Evolutionary conservation across 2,888 invertebrate genomes (phyloP), one percentile per base, ranked within the genome.

Genomic region (Pardosa pseudoannulata): DNA sequence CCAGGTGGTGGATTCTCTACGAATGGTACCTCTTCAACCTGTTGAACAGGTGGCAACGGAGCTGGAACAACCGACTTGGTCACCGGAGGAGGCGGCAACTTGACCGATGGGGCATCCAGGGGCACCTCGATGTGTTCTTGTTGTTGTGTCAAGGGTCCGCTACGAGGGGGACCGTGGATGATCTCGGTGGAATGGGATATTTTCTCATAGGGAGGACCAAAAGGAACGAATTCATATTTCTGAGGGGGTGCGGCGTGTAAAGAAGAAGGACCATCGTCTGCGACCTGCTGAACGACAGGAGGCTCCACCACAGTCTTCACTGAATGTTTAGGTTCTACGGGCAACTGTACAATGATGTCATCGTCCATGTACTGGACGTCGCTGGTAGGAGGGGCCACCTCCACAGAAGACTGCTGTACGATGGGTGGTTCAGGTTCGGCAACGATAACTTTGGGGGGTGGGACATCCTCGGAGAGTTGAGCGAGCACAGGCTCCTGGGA

Each of bases 181-280:
- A 83, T 83, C 50, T 83, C 71, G 13, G 82, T 72, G 2, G 76
- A 27, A 50, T 76, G 75, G 0, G 82, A 72, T 62, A 76, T 32
- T 16, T 41, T 71, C 7, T 62, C 31, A 28, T 83, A 76, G 13
- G 82, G 71, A n/a, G 76, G 76, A 0, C 72, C 82, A 5, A 46
- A 16, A 11, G 82, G 82, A 50, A 83, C 27, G 19, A 83, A 64
- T 6, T 29, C 32, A 23, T 83, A 83, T 71, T 76, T 83, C 1
- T 71, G 36, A 1, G 50, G 65, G 16, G 9, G 19, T 6, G 1
- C 3, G 23, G 3, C 5, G n/a, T 3, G 23, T 6, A 3, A 5
- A 23, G 19, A 5, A 1, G 56, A 23, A 2, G 19, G 1, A 2
- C 16, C 1, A 23, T 23, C 56, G 16, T 56, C 56, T 23, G 23